These are phyloP conservation scores for Struthio camelus DNA, from an alignment of 2,113 vertebrate genomes.

Conservation along the genomic window DNA sequence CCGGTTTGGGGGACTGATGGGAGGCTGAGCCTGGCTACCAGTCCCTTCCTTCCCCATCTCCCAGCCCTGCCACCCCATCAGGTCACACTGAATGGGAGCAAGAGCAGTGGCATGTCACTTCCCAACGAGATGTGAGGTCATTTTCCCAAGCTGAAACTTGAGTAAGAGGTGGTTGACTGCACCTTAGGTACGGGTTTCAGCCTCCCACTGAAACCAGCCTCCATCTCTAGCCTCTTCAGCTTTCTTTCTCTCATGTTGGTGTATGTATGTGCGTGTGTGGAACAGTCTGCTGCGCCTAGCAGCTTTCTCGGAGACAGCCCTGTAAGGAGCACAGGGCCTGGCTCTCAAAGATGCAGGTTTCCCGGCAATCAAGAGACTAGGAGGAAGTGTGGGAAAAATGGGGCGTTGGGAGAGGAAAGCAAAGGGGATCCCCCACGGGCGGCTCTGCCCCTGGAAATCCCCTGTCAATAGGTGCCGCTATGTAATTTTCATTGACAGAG, in stretches of 20 bases:
- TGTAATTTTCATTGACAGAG: not conserved
- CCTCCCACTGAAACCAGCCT: not conserved
- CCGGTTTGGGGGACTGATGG: not conserved
- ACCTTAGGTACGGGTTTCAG: not conserved
- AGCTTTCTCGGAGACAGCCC: not conserved
- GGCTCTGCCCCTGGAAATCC: not conserved
- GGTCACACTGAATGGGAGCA: not conserved
- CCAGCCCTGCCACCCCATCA: too few species aligned
- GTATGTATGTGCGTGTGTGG: too few species aligned
- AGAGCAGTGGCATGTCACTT: not conserved
- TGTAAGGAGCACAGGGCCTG: not conserved
- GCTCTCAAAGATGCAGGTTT: slow-evolving; percentile 53
- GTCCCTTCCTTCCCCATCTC: not conserved
- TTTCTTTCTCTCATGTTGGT: not conserved
- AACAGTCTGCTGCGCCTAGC: too few species aligned
- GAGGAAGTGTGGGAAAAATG: not conserved
- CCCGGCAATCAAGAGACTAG: not conserved
- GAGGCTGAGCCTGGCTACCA: too few species aligned
- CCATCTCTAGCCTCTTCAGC: not conserved
- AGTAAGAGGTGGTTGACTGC: not conserved
- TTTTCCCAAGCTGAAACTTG: not conserved
- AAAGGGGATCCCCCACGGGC: not conserved
- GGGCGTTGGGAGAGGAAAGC: not conserved
- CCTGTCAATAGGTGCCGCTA: not conserved
- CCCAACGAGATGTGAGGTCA: not conserved